Base-by-base conservation (phyloP, 1,140 invertebrate genomes). In the Armadillidium nasatum region DNA sequence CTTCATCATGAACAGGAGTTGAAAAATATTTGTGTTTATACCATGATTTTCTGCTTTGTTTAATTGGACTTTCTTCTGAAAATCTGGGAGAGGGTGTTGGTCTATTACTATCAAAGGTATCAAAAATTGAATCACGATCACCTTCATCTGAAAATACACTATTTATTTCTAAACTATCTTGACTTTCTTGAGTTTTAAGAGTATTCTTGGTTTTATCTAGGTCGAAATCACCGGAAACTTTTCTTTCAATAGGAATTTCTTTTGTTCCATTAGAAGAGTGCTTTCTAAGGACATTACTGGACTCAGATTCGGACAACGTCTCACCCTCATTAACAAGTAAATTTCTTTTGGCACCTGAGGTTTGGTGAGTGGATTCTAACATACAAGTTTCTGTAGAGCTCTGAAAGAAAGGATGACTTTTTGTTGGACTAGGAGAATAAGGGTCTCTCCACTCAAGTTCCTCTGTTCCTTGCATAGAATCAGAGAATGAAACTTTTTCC, bases 11-110 rank as follows among this genome's bases (percentile, higher is more conserved):
- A 50, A 80, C 79, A 45, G 79, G 79, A 13, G 79, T 80, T 43
- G 74, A 76, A 43, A 80, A 80, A 70, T 80, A 76, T 21, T 80
- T 78, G 72, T 80, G 79, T 21, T 76, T 75, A 54, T 80, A 80
- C 79, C 79, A 80, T 71, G 78, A 71, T n/a, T 78, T 78, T 11
- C 79, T 70, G 23, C 76, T 74, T 7, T 73, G 76, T 67, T 76
- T 80, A 33, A 78, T 80, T 13, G 50, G 75, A 50, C 76, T 80
- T 71, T 77, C 76, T 44, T 73, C 78, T 11, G 76, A 71, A 44
- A 77, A 71, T 22, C 76, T 75, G 23, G 76, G 72, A 10, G 76
- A 80, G n/a, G 74, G 73, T 60, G 73, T 72, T 67, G 76, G 76
- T 21, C 72, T 70, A 43, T 76, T 75, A 50, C 75, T 72, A 22